These are phyloP conservation scores for Crocidura indochinensis DNA, from an alignment of 2,797 vertebrate species.

Conservation along the genomic window DNA sequence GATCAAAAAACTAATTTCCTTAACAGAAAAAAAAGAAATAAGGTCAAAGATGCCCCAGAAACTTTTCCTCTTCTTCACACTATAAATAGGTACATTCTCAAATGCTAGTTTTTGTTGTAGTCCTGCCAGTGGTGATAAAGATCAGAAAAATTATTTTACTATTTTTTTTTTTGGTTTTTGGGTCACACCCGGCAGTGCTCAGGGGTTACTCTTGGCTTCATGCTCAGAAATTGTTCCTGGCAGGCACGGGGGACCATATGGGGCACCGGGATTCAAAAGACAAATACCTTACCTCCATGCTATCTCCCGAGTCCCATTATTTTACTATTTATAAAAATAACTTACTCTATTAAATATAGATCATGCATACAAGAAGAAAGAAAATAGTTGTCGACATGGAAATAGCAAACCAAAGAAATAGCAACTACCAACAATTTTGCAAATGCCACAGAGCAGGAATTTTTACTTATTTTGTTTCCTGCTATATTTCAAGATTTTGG, in stretches of 20 bases:
- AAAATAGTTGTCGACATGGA: slow-evolving; percentile 19
- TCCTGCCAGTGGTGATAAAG: not conserved
- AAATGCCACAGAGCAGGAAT: not conserved
- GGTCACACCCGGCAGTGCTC: no score
- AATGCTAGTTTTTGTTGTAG: not conserved
- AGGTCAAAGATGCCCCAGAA: not conserved
- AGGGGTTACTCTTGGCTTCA: no score
- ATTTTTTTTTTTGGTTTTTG: no score
- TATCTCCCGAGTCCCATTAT: no score
- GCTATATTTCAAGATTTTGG: not conserved
- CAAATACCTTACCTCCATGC: no score
- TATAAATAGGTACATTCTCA: not conserved
- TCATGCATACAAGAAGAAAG: no score
- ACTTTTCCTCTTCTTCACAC: not conserved
- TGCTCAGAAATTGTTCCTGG: no score
- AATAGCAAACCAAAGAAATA: not conserved
- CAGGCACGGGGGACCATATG: no score
- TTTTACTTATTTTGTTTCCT: slow-evolving; percentile 30
- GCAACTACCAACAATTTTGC: not conserved
- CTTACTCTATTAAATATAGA: no score
- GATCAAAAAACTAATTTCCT: not conserved
- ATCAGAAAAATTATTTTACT: not conserved
- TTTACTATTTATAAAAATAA: no score
- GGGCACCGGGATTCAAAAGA: no score
- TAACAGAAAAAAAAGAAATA: not conserved